Conservation (phyloP, 1,140 invertebrate genomes). For the Polyergus mexicanus region DNA sequence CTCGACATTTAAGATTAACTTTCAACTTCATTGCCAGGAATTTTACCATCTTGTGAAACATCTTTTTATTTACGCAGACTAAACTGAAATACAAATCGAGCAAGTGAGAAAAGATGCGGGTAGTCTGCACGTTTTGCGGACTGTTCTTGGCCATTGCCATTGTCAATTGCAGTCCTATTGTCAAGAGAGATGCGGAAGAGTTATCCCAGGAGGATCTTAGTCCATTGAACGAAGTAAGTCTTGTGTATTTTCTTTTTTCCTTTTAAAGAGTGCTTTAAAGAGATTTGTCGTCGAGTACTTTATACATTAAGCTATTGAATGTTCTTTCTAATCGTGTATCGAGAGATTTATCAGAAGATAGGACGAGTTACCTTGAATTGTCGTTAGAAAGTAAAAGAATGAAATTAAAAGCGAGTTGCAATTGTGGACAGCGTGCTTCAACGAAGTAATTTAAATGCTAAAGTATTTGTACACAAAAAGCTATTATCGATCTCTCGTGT, state of each 20-base stretch:
- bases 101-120: constrained; percentile 76
- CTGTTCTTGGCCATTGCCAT: constrained; percentile 74
- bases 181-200: constrained; percentile 79
- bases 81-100: constrained; percentile 26
- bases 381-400: constrained; percentile 36
- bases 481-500: constrained; percentile 24
- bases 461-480: not conserved
- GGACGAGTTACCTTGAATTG: constrained; percentile 4
- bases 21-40: not conserved
- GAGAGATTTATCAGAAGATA: not conserved
- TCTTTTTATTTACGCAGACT: constrained; percentile 49
- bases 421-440: not conserved
- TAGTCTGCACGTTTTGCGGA: constrained; percentile 74
- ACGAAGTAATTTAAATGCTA: constrained; percentile 40
- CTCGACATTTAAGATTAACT: constrained; percentile 53
- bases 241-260: not conserved
- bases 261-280: not conserved
- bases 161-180: constrained; percentile 77
- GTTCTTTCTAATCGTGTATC: constrained; percentile 24
- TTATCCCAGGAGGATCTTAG: constrained; percentile 75
- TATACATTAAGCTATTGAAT: not conserved
- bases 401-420: constrained; percentile 7
- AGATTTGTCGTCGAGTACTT: not conserved
- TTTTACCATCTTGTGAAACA: not conserved
- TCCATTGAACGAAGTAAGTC: constrained; percentile 85